A percentile compares a stretch with the other conserved stretches of the same genome.
These are phyloP conservation scores for Leptopterna dolabrata DNA, from an alignment of 2,888 invertebrate species.

Conservation along the genomic window DNA sequence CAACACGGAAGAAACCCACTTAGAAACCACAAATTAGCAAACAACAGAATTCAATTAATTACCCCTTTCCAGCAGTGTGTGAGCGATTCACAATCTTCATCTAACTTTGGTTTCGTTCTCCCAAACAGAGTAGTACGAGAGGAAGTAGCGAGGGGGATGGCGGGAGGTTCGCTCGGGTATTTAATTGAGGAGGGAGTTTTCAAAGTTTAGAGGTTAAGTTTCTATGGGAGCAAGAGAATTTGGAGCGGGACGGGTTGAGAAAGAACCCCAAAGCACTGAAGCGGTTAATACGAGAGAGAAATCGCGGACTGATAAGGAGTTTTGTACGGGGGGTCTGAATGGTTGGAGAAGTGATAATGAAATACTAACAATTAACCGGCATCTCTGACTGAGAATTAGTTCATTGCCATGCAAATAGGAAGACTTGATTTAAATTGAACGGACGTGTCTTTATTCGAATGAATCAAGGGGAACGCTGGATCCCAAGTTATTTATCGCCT, in stretches of 20 bases:
- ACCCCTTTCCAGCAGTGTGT: slow-evolving; percentile 29
- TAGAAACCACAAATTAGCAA: slow-evolving; percentile 9
- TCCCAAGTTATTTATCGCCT: background rate
- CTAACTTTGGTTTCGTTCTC: slow-evolving; percentile 19
- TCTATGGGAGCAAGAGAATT: background rate
- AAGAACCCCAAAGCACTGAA: slow-evolving; percentile 6
- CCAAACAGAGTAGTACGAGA: background rate
- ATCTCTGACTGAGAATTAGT: slow-evolving; percentile 33
- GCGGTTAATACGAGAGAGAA: background rate
- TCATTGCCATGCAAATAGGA: slow-evolving; percentile 46
- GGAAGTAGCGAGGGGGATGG: background rate
- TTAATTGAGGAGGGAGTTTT: slow-evolving; percentile 41
- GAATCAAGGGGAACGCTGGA: background rate
- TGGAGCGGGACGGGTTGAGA: background rate
- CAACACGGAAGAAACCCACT: background rate
- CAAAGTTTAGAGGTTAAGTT: slow-evolving; percentile 27
- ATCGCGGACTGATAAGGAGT: slow-evolving; percentile 13
- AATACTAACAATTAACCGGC: slow-evolving; percentile 51
- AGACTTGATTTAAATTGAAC: slow-evolving; percentile 33
- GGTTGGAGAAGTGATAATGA: slow-evolving; percentile 45
- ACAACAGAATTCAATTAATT: slow-evolving; percentile 40
- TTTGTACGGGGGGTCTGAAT: background rate
- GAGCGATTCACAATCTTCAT: slow-evolving; percentile 43
- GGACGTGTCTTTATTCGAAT: background rate
- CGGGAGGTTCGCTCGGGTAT: background rate